Evolutionary conservation across 2,888 invertebrate genomes (phyloP).

Genomic region (Nowickia ferox): DNA sequence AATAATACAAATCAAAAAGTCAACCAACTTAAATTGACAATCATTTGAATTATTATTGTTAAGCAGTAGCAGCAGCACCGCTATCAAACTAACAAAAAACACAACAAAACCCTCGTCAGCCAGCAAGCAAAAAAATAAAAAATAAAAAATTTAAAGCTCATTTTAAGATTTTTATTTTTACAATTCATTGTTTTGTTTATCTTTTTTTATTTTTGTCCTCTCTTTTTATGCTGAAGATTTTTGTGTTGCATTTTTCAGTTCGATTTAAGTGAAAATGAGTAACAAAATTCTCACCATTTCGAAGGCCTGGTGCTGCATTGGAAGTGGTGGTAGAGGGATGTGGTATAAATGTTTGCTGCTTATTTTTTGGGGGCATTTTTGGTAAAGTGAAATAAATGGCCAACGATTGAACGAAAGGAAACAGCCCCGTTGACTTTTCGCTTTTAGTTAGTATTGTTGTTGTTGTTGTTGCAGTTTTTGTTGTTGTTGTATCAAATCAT

Average conservation of each 20-base stretch:
- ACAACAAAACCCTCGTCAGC: slow-evolving; percentile 61
- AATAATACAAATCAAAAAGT: slow-evolving; percentile 42
- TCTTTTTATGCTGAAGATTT: not conserved
- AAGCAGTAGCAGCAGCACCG: slow-evolving; percentile 64
- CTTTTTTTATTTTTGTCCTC: not conserved
- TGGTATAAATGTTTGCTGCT: slow-evolving; percentile 52
- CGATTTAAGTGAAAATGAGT: slow-evolving; percentile 68
- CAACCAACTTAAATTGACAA: slow-evolving; percentile 74
- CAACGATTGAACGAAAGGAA: slow-evolving; percentile 72
- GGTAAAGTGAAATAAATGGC: slow-evolving; percentile 76
- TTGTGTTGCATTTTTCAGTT: slow-evolving; percentile 20
- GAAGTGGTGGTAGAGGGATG: slow-evolving; percentile 22
- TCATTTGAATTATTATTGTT: slow-evolving; percentile 75
- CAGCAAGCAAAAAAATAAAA: slow-evolving; percentile 29
- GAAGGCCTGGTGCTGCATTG: not conserved
- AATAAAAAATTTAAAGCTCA: slow-evolving; percentile 50
- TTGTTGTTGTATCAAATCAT: slow-evolving; percentile 46
- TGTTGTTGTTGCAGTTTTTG: slow-evolving; percentile 28
- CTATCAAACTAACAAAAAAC: slow-evolving; percentile 17
- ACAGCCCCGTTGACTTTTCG: not conserved
- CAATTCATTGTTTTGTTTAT: slow-evolving; percentile 23
- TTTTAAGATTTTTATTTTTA: slow-evolving; percentile 26
- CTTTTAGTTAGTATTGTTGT: slow-evolving; percentile 68
- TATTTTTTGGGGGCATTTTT: slow-evolving; percentile 71
- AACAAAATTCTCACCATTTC: slow-evolving; percentile 68